These are phyloP conservation scores for Tillus elongatus DNA, from an alignment of 2,888 invertebrate genomes.

Conservation along the genomic window DNA sequence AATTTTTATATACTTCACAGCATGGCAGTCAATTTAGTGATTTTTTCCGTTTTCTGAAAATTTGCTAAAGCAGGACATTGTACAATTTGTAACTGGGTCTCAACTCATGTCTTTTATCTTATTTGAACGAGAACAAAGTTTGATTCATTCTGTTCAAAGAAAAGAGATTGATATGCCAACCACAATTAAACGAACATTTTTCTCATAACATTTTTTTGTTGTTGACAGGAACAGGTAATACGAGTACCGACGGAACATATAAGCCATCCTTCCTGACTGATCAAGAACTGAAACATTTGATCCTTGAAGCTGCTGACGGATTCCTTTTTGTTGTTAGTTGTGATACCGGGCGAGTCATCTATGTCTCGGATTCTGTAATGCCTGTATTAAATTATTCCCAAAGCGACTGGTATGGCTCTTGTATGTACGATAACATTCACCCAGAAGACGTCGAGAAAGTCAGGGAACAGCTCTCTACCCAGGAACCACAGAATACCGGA, in stretches of 20 bases:
- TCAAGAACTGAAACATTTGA: slow-evolving; percentile 97
- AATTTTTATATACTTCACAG: too few species aligned
- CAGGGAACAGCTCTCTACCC: slow-evolving; percentile 92
- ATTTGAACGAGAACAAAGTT: too few species aligned
- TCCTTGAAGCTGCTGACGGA: slow-evolving; percentile 98
- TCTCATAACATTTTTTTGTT: too few species aligned
- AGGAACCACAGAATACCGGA: slow-evolving; percentile 92
- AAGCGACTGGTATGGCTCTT: slow-evolving; percentile 96
- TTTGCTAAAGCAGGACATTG: too few species aligned
- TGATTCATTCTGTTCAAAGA: too few species aligned
- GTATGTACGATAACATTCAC: slow-evolving; percentile 92
- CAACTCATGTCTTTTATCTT: too few species aligned
- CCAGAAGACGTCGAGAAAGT: slow-evolving; percentile 97
- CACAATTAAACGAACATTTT: too few species aligned
- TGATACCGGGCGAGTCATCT: slow-evolving; percentile 93
- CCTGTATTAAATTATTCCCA: slow-evolving; percentile 96
- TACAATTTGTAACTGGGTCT: too few species aligned
- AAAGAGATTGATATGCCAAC: too few species aligned
- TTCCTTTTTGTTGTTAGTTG: slow-evolving; percentile 95
- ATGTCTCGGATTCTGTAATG: slow-evolving; percentile 96
- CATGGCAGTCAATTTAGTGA: too few species aligned
- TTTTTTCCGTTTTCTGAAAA: too few species aligned
- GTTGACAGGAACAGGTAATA: slow-evolving; percentile 82
- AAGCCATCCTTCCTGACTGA: slow-evolving; percentile 98
- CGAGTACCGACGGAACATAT: slow-evolving; percentile 92